phyloP scores from a whole-genome alignment of 2,797 vertebrate genomes.

The Oreochromis grahami region DNA sequence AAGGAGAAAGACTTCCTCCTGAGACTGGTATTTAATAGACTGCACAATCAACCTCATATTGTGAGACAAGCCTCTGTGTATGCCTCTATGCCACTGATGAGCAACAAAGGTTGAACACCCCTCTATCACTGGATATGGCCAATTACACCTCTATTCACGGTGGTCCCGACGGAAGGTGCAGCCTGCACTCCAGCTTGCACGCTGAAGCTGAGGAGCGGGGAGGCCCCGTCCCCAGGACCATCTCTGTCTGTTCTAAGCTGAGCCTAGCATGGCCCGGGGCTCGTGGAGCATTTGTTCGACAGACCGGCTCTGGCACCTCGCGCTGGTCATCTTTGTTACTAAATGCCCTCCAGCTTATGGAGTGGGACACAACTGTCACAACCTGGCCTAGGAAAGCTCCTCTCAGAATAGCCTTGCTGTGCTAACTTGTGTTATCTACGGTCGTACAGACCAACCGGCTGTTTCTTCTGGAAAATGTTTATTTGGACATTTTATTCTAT shows the following conservation, averaged over 20 bases:
- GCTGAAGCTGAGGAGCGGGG: neutral
- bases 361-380: conserved; percentile 62
- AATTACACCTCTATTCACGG: conserved; percentile 64
- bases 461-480: neutral
- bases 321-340: conserved; percentile 68
- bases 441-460: neutral
- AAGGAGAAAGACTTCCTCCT: conserved; percentile 36
- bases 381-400: conserved; percentile 27
- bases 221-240: neutral
- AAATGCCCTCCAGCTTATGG: conserved; percentile 61
- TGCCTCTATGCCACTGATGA: conserved; percentile 34
- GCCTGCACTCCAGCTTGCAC: conserved; percentile 27
- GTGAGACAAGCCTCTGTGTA: conserved; percentile 55
- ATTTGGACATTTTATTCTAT: neutral
- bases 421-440: conserved; percentile 49
- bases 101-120: conserved; percentile 59
- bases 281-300: conserved; percentile 42
- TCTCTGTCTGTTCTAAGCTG: conserved; percentile 22
- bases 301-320: conserved; percentile 65
- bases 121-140: conserved; percentile 67
- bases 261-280: conserved; percentile 37
- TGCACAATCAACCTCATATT: conserved; percentile 70
- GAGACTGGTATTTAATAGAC: conserved; percentile 58
- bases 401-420: conserved; percentile 34
- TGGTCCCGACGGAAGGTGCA: conserved; percentile 19